Conservation (phyloP, 2,888 invertebrate species). For the Microchrysa polita region DNA sequence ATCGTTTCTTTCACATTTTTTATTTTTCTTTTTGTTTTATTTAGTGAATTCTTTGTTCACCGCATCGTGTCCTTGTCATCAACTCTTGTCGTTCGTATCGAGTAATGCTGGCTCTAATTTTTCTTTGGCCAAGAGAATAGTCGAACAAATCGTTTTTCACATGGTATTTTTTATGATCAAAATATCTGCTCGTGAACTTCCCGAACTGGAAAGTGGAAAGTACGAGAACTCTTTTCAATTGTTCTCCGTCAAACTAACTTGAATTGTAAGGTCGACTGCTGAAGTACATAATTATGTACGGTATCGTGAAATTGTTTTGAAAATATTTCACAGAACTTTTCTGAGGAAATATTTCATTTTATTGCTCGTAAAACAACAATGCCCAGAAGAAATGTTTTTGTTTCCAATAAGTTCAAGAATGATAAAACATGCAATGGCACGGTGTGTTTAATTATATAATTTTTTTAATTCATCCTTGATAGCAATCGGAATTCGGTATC, state of each 20-base stretch:
- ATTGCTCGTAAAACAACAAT: background rate
- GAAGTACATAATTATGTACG: background rate
- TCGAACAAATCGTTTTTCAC: background rate
- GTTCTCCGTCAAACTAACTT: background rate
- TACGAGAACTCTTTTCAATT: constrained; percentile 34
- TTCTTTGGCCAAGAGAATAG: background rate
- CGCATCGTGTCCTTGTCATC: constrained; percentile 16
- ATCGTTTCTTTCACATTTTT: constrained; percentile 30
- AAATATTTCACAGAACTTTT: constrained; percentile 9
- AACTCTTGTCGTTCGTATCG: constrained; percentile 13
- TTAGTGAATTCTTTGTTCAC: constrained; percentile 40
- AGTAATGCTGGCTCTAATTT: background rate
- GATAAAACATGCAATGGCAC: too few species aligned
- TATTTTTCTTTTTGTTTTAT: constrained; percentile 37
- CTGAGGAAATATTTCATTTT: background rate
- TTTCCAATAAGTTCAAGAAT: too few species aligned
- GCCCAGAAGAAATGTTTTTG: too few species aligned
- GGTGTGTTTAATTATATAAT: too few species aligned
- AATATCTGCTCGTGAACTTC: constrained; percentile 19
- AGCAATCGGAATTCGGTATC: too few species aligned
- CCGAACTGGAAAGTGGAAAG: constrained; percentile 26
- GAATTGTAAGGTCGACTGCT: background rate
- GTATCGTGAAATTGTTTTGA: constrained; percentile 4
- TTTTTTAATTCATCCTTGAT: too few species aligned
- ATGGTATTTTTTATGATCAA: constrained; percentile 33